Percentiles rank a stretch among this genome's conserved stretches.
Evolutionary conservation across 2,888 invertebrate genomes (phyloP).

Genomic region (Andrena chrysosceles): DNA sequence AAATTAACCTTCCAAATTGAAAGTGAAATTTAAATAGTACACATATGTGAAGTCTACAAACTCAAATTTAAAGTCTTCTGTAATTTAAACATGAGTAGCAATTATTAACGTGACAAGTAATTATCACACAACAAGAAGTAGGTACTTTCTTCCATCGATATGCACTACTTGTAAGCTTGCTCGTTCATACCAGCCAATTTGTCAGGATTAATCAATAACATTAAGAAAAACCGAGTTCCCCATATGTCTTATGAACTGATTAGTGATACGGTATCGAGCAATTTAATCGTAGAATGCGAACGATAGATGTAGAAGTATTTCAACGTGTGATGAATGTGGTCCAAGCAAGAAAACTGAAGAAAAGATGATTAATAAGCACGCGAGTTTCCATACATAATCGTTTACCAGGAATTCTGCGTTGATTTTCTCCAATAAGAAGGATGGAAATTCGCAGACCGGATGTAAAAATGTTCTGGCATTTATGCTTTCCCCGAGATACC

Average conservation of each 20-base stretch:
- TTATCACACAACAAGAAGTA: not conserved
- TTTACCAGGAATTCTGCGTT: not conserved
- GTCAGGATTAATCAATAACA: not conserved
- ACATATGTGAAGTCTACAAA: not conserved
- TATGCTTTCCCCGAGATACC: conserved; percentile 36
- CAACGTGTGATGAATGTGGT: not conserved
- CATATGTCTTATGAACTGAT: not conserved
- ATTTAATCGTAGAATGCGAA: not conserved
- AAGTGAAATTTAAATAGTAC: not conserved
- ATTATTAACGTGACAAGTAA: not conserved
- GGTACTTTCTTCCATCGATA: no score
- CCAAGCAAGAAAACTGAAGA: not conserved
- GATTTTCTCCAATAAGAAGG: not conserved
- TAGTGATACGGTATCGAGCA: not conserved
- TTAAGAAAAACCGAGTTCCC: not conserved
- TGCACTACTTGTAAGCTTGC: no score
- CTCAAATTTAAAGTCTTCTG: not conserved
- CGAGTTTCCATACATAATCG: not conserved
- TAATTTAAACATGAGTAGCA: not conserved
- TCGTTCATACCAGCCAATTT: no score
- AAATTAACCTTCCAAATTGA: not conserved
- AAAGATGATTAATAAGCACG: no score
- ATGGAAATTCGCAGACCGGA: not conserved
- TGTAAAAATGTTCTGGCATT: conserved; percentile 1
- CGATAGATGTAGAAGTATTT: not conserved